Percentiles rank a stretch among this genome's conserved stretches.
phyloP scores from a whole-genome alignment of 2,113 vertebrate genomes.

The Caranx melampygus region DNA sequence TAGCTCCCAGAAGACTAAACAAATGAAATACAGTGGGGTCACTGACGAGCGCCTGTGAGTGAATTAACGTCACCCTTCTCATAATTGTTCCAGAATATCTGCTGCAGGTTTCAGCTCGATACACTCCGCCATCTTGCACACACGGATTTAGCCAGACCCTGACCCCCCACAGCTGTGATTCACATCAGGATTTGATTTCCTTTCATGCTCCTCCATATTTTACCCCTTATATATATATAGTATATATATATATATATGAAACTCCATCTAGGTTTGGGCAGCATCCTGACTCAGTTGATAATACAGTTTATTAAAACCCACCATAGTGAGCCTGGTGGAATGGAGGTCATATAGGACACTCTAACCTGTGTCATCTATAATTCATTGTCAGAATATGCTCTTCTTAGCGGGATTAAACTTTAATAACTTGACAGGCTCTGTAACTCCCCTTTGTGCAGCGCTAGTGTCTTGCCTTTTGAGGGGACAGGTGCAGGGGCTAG shows the following conservation, averaged over 20 bases:
- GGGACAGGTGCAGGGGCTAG: constrained; percentile 38
- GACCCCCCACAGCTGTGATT: constrained; percentile 65
- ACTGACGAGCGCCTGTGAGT: constrained; percentile 54
- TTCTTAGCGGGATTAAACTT: constrained; percentile 87
- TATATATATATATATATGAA: constrained; percentile 67
- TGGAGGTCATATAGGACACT: constrained; percentile 80
- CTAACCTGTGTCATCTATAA: constrained; percentile 86
- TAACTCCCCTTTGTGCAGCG: constrained; percentile 81
- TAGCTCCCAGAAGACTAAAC: constrained; percentile 70
- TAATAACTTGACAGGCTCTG: constrained; percentile 85
- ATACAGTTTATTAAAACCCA: constrained; percentile 83
- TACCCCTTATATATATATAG: constrained; percentile 44
- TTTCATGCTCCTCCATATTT: constrained; percentile 57
- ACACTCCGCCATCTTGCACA: constrained; percentile 19
- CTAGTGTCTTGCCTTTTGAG: constrained; percentile 56
- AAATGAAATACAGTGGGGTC: constrained; percentile 62
- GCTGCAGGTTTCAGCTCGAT: constrained; percentile 36
- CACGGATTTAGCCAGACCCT: constrained; percentile 46
- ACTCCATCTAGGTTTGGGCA: constrained; percentile 67
- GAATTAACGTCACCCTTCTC: constrained; percentile 57
- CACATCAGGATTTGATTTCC: constrained; percentile 78
- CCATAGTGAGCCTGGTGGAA: constrained; percentile 63
- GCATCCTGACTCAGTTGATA: constrained; percentile 71
- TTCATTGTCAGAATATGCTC: constrained; percentile 85
- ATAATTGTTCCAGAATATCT: constrained; percentile 61